Base-by-base conservation (phyloP, 2,797 vertebrate species). In the Rhadinocentrus ornatus region DNA sequence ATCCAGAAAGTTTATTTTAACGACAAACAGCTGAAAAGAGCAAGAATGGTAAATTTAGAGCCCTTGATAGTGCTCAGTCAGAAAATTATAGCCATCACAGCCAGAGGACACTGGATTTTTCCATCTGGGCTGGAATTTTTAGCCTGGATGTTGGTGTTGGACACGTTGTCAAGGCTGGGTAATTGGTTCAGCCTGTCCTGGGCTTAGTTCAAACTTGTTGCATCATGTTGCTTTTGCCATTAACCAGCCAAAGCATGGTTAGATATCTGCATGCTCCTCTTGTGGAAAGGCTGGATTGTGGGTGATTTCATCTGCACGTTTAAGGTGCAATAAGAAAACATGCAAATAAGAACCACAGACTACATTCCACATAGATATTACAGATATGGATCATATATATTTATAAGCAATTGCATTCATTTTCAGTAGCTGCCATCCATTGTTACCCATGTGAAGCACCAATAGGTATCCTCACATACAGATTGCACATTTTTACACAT, bases 141-240 rank as follows among this genome's bases (percentile, higher is more conserved):
- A 73, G 81, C 77, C 74, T 78, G 79, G 72, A 75, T 86, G 80
- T 81, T 83, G 77, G 80, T 82, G 81, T 87, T 89, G 87, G 91
- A 91, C 87, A 81, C 81, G 82, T 86, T 65, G 87, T 80, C 86
- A 88, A 63, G 73, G 66, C 78, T 2, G 13, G 65, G 82, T 92
- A 92, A 93, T 91, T 90, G 90, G 87, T 92, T 93, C 90, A 80
- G 87, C 73, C 89, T 90, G 92, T 88, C 74, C 82, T 82, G 82
- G 74, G 77, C 46, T 83, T 52, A 9, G 71, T 73, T 88, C 78
- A 85, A 56, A 67, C 64, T 57, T 53, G 22, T 70, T 87, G 86
- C 71, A 62, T 88, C 86, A 88, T 60, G 63, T 79, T 77, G 82
- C 69, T 86, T 84, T 88, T 89, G 78, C 83, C 73, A 59, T 75